phyloP scores from a whole-genome alignment of 2,113 vertebrate species.

The Lampris megalopsis region DNA sequence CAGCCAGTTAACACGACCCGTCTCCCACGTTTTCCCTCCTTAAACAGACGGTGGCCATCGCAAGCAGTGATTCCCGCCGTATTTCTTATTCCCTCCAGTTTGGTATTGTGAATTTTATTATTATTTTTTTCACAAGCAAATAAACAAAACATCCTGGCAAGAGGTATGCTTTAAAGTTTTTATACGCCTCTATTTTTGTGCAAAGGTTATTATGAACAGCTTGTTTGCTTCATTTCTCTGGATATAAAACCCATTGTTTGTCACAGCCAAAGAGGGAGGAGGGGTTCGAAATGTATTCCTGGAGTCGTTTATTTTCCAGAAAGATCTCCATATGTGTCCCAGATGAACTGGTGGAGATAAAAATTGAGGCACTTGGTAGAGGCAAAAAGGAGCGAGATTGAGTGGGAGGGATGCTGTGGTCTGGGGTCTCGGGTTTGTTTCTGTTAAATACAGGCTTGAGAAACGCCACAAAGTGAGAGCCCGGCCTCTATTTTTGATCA shows the following conservation, averaged over 20 bases:
- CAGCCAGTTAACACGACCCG: not conserved
- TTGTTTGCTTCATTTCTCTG: constrained; percentile 38
- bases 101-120: not conserved
- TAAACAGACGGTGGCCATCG: not conserved
- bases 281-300: constrained; percentile 30
- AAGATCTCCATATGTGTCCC: constrained; percentile 68
- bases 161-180: constrained; percentile 7
- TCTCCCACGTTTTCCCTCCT: no score
- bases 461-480: constrained; percentile 72
- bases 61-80: not conserved
- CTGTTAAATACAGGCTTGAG: constrained; percentile 76
- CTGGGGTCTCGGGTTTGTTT: constrained; percentile 72
- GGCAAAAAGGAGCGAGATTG: constrained; percentile 66
- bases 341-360: constrained; percentile 67
- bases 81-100: not conserved
- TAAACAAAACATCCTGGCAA: constrained; percentile 1
- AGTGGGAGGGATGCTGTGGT: constrained; percentile 72
- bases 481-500: constrained; percentile 68
- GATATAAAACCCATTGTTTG: constrained; percentile 39
- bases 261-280: not conserved
- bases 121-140: not conserved
- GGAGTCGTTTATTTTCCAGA: constrained; percentile 59
- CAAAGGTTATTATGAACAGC: constrained; percentile 2
- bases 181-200: constrained; percentile 40
- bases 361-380: constrained; percentile 59